phyloP scores from a whole-genome alignment of 2,888 invertebrate species.

The Eudemis profundana region DNA sequence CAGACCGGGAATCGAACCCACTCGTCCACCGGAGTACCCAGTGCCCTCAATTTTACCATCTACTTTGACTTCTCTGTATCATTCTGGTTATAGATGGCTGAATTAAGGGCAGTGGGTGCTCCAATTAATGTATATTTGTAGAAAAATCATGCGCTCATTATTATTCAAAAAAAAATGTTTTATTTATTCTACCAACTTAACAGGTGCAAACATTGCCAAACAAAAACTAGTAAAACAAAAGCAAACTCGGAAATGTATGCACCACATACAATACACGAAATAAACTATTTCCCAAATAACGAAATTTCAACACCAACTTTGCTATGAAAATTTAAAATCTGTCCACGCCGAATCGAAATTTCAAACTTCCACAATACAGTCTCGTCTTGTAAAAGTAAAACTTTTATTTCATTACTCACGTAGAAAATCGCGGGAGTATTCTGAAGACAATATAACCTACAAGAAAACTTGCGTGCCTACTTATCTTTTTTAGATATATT shows the following conservation, averaged over 20 bases:
- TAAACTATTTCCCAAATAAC: conserved; percentile 16
- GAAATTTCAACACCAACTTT: conserved; percentile 15
- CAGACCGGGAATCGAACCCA: too few relatives aligned
- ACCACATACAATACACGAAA: background rate
- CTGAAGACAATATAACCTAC: conserved; percentile 2
- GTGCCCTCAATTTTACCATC: too few relatives aligned
- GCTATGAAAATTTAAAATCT: conserved; percentile 25
- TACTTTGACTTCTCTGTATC: too few relatives aligned
- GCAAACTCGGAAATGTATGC: conserved; percentile 1
- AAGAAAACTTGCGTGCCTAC: background rate
- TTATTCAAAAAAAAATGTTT: too few relatives aligned
- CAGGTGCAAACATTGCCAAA: too few relatives aligned
- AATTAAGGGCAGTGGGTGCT: too few relatives aligned
- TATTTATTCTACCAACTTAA: too few relatives aligned
- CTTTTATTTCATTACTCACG: conserved; percentile 34
- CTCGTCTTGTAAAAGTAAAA: conserved; percentile 15
- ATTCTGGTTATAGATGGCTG: too few relatives aligned
- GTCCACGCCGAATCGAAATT: conserved; percentile 31
- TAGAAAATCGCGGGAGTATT: conserved; percentile 21
- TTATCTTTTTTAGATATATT: too few relatives aligned
- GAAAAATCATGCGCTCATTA: too few relatives aligned
- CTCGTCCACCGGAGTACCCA: too few relatives aligned
- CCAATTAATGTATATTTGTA: too few relatives aligned
- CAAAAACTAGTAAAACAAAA: background rate
- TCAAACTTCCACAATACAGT: conserved; percentile 17